A percentile compares a stretch with the other conserved stretches of the same genome.
Evolutionary conservation across 2,113 vertebrate genomes (phyloP).

Genomic region (Xiphophorus hellerii): DNA sequence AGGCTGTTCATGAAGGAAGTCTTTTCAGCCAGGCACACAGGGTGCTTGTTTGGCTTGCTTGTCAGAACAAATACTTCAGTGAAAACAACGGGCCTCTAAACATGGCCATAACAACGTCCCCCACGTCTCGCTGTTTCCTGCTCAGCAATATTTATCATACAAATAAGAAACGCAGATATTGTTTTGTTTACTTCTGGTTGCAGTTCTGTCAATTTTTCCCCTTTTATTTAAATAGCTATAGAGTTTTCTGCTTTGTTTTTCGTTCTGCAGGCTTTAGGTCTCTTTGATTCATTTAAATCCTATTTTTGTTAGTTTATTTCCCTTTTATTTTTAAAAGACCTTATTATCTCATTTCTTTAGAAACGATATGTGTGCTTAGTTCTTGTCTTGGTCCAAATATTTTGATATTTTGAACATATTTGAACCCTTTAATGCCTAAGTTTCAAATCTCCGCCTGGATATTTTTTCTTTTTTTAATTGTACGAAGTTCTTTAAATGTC

Average conservation of each 20-base stretch:
- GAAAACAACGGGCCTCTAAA: not conserved
- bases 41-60: conserved; percentile 8
- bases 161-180: not conserved
- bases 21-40: conserved; percentile 6
- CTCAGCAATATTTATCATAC: not conserved
- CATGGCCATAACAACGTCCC: not conserved
- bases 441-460: too few species aligned
- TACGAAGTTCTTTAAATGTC: too few species aligned
- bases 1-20: conserved; percentile 26
- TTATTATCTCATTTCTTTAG: not conserved
- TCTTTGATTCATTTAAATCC: not conserved
- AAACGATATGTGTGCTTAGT: too few species aligned
- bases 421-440: too few species aligned
- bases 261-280: not conserved
- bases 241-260: too few species aligned
- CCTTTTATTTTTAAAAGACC: not conserved
- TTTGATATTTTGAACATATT: too few species aligned
- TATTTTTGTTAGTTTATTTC: not conserved
- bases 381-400: too few species aligned
- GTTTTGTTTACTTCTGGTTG: not conserved
- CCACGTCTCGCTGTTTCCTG: not conserved
- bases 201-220: not conserved
- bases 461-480: too few species aligned
- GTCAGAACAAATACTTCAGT: conserved; percentile 28
- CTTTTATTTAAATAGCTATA: not conserved